A percentile compares a stretch with the other conserved stretches of the same genome.
These are phyloP conservation scores for Balearica regulorum DNA, from an alignment of 2,797 vertebrate species.

Conservation along the genomic window DNA sequence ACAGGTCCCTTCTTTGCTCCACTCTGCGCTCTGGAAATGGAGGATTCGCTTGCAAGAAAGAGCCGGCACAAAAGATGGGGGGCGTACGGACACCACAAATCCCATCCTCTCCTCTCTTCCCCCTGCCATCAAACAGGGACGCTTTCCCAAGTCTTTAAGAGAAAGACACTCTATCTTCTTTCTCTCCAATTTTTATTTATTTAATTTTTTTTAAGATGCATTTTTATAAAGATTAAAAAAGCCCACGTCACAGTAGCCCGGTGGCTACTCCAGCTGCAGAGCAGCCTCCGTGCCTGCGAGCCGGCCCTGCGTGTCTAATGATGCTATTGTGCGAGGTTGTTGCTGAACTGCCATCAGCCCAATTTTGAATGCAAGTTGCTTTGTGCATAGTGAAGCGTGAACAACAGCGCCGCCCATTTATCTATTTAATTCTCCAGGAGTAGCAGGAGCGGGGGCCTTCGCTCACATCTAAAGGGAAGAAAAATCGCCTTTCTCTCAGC, in stretches of 20 bases:
- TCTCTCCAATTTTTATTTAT: neutral
- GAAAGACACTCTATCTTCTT: neutral
- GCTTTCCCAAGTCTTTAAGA: neutral
- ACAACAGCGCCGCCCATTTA: constrained; percentile 72
- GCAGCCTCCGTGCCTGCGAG: neutral
- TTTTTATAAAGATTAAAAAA: neutral
- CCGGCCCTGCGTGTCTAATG: constrained; percentile 57
- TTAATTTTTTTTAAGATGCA: neutral
- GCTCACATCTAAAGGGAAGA: constrained; percentile 51
- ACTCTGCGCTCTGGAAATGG: neutral
- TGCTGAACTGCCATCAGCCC: constrained; percentile 71
- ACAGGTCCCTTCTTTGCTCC: neutral
- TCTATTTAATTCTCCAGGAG: constrained; percentile 79
- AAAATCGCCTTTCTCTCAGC: constrained; percentile 29
- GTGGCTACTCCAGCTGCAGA: constrained; percentile 40
- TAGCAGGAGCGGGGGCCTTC: constrained; percentile 76
- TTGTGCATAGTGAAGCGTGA: constrained; percentile 79
- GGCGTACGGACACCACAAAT: neutral
- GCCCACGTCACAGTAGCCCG: neutral
- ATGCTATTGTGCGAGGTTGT: constrained; percentile 47
- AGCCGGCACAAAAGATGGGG: rapidly evolving
- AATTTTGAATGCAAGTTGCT: constrained; percentile 68
- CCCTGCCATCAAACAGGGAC: neutral
- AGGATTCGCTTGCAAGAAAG: neutral
- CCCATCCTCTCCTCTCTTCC: neutral